These are phyloP conservation scores for Pteropus alecto DNA, from an alignment of 2,113 vertebrate genomes.

Conservation along the genomic window DNA sequence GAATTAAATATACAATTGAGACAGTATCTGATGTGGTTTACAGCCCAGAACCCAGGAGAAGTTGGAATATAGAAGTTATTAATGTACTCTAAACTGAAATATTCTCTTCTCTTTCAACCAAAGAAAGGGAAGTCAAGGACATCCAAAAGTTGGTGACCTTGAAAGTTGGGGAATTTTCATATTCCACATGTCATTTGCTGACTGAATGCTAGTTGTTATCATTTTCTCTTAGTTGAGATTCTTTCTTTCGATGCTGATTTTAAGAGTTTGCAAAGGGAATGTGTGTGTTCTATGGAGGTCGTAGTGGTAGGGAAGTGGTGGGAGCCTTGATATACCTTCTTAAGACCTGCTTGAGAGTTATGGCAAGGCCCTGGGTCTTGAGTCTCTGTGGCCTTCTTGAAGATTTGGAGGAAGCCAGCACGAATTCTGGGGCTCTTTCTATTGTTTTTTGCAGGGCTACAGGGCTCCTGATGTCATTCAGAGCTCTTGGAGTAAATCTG, in stretches of 20 bases:
- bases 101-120: conserved; percentile 17
- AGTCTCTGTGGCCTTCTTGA: not conserved
- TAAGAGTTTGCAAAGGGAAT: not conserved
- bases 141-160: not conserved
- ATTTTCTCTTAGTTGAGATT: not conserved
- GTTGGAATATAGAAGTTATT: not conserved
- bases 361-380: accelerated
- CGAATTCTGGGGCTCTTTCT: not conserved
- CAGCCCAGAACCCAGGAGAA: not conserved
- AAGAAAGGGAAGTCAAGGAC: not conserved
- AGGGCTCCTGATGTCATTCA: not conserved
- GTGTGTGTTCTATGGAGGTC: not conserved
- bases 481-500: not conserved
- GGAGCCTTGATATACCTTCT: not conserved
- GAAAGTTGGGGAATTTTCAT: not conserved
- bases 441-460: not conserved
- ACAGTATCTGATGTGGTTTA: not conserved
- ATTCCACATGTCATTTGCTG: not conserved
- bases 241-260: not conserved
- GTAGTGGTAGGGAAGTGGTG: not conserved
- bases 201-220: not conserved
- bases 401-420: not conserved
- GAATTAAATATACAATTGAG: not conserved
- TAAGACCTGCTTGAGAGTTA: not conserved
- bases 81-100: not conserved